Evolutionary conservation across 2,113 vertebrate genomes (phyloP).

Genomic region (Takifugu flavidus): DNA sequence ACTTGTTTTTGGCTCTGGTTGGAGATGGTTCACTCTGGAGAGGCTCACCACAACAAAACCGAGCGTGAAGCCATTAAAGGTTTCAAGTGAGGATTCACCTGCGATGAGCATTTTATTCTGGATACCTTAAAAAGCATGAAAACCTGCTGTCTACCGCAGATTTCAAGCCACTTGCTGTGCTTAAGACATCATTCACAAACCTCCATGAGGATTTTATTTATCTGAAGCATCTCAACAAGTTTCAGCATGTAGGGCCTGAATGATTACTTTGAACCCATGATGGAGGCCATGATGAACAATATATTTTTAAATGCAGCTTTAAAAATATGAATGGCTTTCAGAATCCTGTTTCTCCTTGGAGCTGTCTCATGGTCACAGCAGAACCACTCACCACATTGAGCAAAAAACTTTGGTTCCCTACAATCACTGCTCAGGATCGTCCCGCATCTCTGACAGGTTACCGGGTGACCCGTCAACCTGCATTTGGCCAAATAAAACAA

Average conservation of each 20-base stretch:
- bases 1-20: conserved; percentile 16
- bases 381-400: neutral
- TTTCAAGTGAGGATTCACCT: conserved; percentile 8
- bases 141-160: conserved; percentile 27
- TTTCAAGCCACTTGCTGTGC: conserved; percentile 41
- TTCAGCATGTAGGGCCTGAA: too few relatives aligned
- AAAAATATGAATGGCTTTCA: conserved; percentile 27
- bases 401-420: conserved; percentile 25
- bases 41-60: conserved; percentile 6
- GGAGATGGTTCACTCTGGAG: conserved; percentile 1
- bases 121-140: conserved; percentile 22
- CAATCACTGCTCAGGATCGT: neutral
- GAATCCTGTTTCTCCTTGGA: neutral
- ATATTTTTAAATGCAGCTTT: conserved; percentile 15
- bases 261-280: neutral
- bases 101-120: conserved; percentile 28
- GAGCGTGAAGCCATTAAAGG: too few relatives aligned
- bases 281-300: too few relatives aligned
- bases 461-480: conserved; percentile 25
- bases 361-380: conserved; percentile 1
- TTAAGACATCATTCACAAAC: conserved; percentile 20
- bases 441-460: neutral
- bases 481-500: conserved; percentile 56
- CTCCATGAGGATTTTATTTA: conserved; percentile 34
- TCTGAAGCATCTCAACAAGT: conserved; percentile 11